Evolutionary conservation across 2,797 vertebrate genomes (phyloP).

Genomic region (Gymnodraco acuticeps): DNA sequence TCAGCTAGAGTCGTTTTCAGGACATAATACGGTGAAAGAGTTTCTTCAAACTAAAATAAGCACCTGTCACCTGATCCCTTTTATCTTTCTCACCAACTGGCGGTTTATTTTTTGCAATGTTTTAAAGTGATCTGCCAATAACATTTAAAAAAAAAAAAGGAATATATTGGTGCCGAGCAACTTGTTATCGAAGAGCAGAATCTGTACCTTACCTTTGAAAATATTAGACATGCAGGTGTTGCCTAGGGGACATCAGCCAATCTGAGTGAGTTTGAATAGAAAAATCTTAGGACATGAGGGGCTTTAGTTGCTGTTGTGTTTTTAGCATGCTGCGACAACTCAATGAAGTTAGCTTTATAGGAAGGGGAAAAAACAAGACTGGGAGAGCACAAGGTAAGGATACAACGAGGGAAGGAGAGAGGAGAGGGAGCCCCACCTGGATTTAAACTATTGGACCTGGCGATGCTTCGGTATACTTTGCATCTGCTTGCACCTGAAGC

Average conservation of each 20-base stretch:
- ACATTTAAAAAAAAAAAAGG: too few species aligned
- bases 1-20: neutral
- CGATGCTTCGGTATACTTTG: conserved; percentile 47
- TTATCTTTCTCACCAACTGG: neutral
- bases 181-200: too few species aligned
- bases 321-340: conserved; percentile 42
- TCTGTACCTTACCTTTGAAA: too few species aligned
- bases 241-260: neutral
- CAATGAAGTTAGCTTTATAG: conserved; percentile 51
- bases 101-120: neutral
- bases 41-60: conserved; percentile 37
- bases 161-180: neutral
- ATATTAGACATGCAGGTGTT: neutral
- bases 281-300: neutral
- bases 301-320: conserved; percentile 43
- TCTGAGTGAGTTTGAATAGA: conserved; percentile 4
- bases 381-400: conserved; percentile 5
- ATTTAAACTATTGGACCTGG: conserved; percentile 47
- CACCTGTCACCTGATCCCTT: conserved; percentile 6
- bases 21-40: conserved; percentile 20
- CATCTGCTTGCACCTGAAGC: conserved; percentile 52
- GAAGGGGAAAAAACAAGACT: conserved; percentile 10
- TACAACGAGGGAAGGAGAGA: conserved; percentile 8
- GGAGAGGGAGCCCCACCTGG: conserved; percentile 53
- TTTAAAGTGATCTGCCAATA: conserved; percentile 1